Evolutionary conservation across 2,888 invertebrate genomes (phyloP).

Genomic region (Sialis fuliginosa): DNA sequence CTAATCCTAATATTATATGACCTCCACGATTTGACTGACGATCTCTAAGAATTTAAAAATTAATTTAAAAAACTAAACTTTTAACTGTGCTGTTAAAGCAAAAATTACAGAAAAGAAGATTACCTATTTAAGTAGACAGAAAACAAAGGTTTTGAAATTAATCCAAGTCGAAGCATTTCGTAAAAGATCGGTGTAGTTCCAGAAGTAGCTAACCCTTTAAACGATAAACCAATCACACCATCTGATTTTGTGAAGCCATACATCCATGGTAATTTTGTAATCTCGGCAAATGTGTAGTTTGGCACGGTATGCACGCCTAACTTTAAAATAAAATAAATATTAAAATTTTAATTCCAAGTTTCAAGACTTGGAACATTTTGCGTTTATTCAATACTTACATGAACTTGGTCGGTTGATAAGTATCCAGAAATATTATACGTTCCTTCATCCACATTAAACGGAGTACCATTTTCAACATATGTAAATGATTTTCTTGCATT

Average conservation of each 20-base stretch:
- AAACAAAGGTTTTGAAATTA: slow-evolving; percentile 35
- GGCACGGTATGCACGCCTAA: slow-evolving; percentile 10
- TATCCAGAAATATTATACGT: slow-evolving; percentile 43
- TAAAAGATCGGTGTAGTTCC: slow-evolving; percentile 44
- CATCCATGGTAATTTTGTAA: slow-evolving; percentile 41
- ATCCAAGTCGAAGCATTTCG: slow-evolving; percentile 36
- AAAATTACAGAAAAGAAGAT: not conserved
- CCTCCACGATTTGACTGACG: slow-evolving; percentile 33
- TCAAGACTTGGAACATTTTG: slow-evolving; percentile 3
- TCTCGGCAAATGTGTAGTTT: slow-evolving; percentile 54
- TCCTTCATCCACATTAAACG: slow-evolving; percentile 34
- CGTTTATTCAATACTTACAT: slow-evolving; percentile 24
- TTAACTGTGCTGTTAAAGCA: not conserved
- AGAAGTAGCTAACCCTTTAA: slow-evolving; percentile 31
- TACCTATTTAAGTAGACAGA: slow-evolving; percentile 54
- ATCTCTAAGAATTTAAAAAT: slow-evolving; percentile 28
- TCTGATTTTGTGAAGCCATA: slow-evolving; percentile 51
- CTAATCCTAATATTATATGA: slow-evolving; percentile 39
- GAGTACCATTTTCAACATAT: slow-evolving; percentile 40
- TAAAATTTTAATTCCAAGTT: not conserved
- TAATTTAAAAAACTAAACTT: not conserved
- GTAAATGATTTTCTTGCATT: slow-evolving; percentile 44
- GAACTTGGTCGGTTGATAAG: slow-evolving; percentile 43
- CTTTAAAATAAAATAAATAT: slow-evolving; percentile 20
- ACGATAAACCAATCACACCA: slow-evolving; percentile 50